Base-by-base conservation (phyloP, 2,888 invertebrate genomes). In the Norana najaformis region DNA sequence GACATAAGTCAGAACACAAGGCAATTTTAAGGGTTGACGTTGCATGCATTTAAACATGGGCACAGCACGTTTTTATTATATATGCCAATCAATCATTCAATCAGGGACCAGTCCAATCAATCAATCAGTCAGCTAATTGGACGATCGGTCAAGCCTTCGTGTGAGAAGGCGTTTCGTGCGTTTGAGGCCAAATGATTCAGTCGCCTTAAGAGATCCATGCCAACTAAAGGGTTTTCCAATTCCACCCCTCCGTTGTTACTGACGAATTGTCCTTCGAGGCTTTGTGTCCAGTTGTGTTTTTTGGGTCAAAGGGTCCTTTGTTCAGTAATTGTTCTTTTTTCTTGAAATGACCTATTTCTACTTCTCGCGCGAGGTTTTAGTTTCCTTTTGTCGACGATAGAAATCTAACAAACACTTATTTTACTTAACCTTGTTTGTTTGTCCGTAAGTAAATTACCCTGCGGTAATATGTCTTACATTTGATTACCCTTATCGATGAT, bases 91-190 rank as follows among this genome's bases (percentile, higher is more conserved):
- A 85, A 85, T 85, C 85, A 85, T 37, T 85, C 85, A 85, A 85
- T 85, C 85, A 37, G 34, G 85, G 36, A 85, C 23, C 85, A 35
- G 36, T n/a, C 8, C 85, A 36, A 85, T 85, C 85, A 85, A 37
- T 85, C 85, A 85, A 35, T 85, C 85, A 85, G 37, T 85, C 85
- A n/a, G 0, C 85, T 85, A 85, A 85, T 85, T 35, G 85, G 85
- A 36, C 85, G 37, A 85, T 85, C 85, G 23, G 34, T 85, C 85
- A 85, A 69, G 20, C 36, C 85, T 2, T 37, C 37, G 85, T 30
- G 30, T n/a, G 69, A 69, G 69, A 69, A 69, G n/a, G 69, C 69
- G 69, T 69, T 69, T n/a, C 1, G n/a, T n/a, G 69, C n/a, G 69
- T n/a, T 69, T 69, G 69, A 69, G n/a, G 69, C 69, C 69, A 69